Conservation (phyloP, 2,113 vertebrate genomes). For the Mionectes macconnelli region DNA sequence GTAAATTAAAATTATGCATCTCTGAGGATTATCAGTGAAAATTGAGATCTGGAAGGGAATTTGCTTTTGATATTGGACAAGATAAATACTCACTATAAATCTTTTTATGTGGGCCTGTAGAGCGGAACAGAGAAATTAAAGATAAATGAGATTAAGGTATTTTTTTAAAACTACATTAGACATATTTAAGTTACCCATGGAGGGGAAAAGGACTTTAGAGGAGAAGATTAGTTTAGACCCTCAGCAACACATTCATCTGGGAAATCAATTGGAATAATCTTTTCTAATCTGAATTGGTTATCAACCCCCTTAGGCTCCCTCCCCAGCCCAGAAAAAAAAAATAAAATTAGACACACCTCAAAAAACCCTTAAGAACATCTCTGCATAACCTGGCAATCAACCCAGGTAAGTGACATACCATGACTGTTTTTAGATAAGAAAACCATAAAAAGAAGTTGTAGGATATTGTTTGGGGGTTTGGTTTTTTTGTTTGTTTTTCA, state of each 20-base stretch:
- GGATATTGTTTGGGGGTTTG: neutral
- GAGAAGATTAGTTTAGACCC: constrained; percentile 13
- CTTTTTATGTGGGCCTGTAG: constrained; percentile 38
- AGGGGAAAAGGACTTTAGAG: neutral
- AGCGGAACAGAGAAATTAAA: constrained; percentile 50
- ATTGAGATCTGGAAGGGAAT: constrained; percentile 57
- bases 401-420: neutral
- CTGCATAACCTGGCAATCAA: neutral
- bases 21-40: constrained; percentile 49
- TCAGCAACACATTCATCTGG: constrained; percentile 9
- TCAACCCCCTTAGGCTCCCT: neutral
- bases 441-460: neutral
- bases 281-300: neutral
- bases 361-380: neutral
- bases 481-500: neutral
- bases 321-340: neutral
- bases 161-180: constrained; percentile 14
- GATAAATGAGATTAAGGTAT: constrained; percentile 55
- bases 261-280: constrained; percentile 1
- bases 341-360: neutral
- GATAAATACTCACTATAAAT: constrained; percentile 51
- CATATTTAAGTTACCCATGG: neutral
- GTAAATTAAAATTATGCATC: constrained; percentile 55
- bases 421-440: neutral
- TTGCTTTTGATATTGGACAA: constrained; percentile 39